Evolutionary conservation across 2,113 vertebrate species (phyloP).

Genomic region (Tiliqua scincoides): DNA sequence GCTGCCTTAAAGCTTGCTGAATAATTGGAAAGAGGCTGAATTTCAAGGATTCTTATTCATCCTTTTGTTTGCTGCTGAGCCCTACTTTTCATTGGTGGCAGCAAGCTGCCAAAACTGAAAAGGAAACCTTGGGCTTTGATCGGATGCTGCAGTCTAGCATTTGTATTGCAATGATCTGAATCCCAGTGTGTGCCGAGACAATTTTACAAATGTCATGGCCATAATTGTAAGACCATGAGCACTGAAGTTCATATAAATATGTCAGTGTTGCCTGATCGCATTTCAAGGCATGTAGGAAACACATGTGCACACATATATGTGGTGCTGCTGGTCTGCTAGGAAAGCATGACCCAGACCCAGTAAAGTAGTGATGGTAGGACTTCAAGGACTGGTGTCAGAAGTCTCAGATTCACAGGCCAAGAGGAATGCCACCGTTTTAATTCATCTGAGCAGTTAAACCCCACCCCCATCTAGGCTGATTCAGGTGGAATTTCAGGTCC

Average conservation of each 20-base stretch:
- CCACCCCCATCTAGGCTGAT: too few species aligned
- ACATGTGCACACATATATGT: too few species aligned
- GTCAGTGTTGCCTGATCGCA: too few species aligned
- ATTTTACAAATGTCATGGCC: neutral
- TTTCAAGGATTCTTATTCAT: neutral
- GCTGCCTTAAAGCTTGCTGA: neutral
- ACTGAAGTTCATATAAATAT: neutral
- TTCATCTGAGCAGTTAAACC: too few species aligned
- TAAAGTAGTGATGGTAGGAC: too few species aligned
- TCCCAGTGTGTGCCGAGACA: neutral
- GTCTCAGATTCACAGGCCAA: too few species aligned
- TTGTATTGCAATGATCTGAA: neutral
- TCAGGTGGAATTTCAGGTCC: too few species aligned
- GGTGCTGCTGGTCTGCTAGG: too few species aligned
- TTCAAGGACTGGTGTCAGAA: too few species aligned
- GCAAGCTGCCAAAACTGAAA: neutral
- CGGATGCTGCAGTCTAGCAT: neutral
- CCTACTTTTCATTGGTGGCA: neutral
- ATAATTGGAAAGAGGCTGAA: neutral
- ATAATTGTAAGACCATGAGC: neutral
- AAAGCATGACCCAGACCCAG: too few species aligned
- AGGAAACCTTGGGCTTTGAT: neutral
- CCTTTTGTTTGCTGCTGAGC: neutral
- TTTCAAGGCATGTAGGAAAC: neutral
- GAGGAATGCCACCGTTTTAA: too few species aligned